Base-by-base conservation (phyloP, 2,113 vertebrate species). In the Rousettus leschenaultii region DNA sequence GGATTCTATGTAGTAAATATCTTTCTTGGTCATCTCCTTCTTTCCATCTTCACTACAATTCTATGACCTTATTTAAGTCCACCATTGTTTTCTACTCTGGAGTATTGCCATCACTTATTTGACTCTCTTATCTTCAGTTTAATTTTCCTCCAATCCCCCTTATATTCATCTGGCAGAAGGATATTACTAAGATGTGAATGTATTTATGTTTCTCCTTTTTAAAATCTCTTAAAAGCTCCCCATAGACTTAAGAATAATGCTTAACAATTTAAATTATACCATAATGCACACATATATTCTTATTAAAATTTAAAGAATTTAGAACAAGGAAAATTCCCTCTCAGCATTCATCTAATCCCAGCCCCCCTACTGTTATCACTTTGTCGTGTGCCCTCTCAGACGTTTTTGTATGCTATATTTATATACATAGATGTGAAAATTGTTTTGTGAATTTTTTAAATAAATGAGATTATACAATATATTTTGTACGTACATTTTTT, bases 271-370 rank as follows among this genome's bases (percentile, higher is more conserved):
- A 87, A 84, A 88, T 71, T 59, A 79, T 9, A 33, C 0, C 59
- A 2, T 11, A 88, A 88, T 68, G 15, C 53, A 63, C 26, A 48
- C 84, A 83, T 22, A 86, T 74, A 78, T 70, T 82, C 38, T 90
- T 88, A 95, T 92, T 87, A 87, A 96, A 35, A 59, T 82, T 59
- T 91, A 78, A 92, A 82, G 2, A 83, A 68, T 38, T 86, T 51
- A 86, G 21, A 95, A 91, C 30, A 94, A 66, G 66, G 19, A 63
- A 95, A 91, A 61, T 78, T 68, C 18, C 24, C 18, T 79, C 82
- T 93, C 16, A 66, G 33, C 33, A 78, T n/a, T 82, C 70, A 59
- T 59, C 18, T 59, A 66, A 74, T 86, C 4, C 45, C 8, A 83
- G 24, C 6, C n/a, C 33, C 15, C 0, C 28, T 40, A 53, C 12